Evolutionary conservation across 92 coral and sea anemone species (phyloP), one percentile per base, ranked within the genome.

Genomic region (Blastomussa wellsi): DNA sequence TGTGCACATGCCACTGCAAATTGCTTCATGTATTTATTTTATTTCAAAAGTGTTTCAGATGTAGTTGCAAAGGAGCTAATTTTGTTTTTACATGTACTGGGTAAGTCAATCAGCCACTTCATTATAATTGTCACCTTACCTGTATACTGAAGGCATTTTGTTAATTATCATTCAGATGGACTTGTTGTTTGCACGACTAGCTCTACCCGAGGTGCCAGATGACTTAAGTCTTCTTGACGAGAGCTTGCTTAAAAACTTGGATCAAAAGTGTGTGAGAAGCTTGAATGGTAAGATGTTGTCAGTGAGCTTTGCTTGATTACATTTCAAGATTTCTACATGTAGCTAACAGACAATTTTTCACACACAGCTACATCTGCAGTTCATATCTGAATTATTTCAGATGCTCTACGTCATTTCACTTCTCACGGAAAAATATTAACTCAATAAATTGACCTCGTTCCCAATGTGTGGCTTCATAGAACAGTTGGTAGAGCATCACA

Each of bases 151-250:
- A 62, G 33, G 68, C 32, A 36, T 81, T 80, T 1, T 62, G 14
- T 62, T n/a, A 62, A 26, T 39, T 36, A 10, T 57, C 38, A 53
- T 70, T 24, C 49, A 96, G 98, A 92, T 96, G 95, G 95, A 94
- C 82, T 87, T 96, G 87, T 83, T 92, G 80, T 96, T 96, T 92
- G 98, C 98, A 15, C 90, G 98, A 71, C 82, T 96, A 76, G 98
- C 98, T 51, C 88, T 94, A 62, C 95, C 98, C 26, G 98, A 96
- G 76, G 92, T 96, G 62, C 98, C 98, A n/a, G 96, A 92, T 65
- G 90, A 88, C 68, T 88, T 96, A 17, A 92, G 95, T 80, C 86
- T 96, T 51, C 84, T 94, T 66, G 98, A 96, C 88, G 98, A 96
- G 81, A 85, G 87, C 77, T 75, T 96, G 29, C 91, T 96, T 20